Base-by-base conservation (phyloP, 2,113 vertebrate genomes). In the Asarcornis scutulata region DNA sequence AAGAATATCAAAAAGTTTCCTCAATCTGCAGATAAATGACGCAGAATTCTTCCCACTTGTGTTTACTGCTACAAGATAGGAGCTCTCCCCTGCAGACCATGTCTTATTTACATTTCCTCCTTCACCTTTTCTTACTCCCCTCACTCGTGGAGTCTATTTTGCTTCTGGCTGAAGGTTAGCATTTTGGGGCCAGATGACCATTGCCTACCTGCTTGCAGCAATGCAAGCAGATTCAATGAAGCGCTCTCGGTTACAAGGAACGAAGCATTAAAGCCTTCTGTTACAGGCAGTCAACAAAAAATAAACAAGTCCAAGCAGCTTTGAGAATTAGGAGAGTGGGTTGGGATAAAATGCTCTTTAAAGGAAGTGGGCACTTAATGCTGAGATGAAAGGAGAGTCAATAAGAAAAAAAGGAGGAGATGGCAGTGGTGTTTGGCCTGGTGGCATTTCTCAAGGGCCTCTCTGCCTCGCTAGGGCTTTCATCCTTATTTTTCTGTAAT, bases 281-380 rank as follows among this genome's bases (percentile, higher is more conserved):
- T 77, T 93, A 63, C n/a, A 56, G 64, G 48, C 60, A 88, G 56
- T 55, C 46, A 81, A 63, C 64, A 83, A 86, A 86, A 94, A 93
- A 86, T 64, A 4, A 84, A 83, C n/a, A 64, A 81, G 68, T 74
- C 78, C 52, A 88, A 86, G 83, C 75, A 88, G 76, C 83, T 86
- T 75, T 84, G 73, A 83, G 58, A 81, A 90, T 86, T 78, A 75
- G 53, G 13, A 81, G 48, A 64, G 58, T 48, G 79, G 52, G 67
- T 88, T 75, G 68, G 46, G 72, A 68, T 90, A 78, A 90, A 93
- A 90, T 88, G 66, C 38, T 86, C 11, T 75, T 86, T 88, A 88
- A 93, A 93, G 46, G 29, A 90, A 80, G 50, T 13, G 15, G 38
- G 8, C 58, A 64, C 60, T 93, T 83, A 88, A 75, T 75, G 42